Percentiles rank a stretch among this genome's conserved stretches.
phyloP scores from a whole-genome alignment of 92 coral and sea anemone species.

The Actinostola sp. region DNA sequence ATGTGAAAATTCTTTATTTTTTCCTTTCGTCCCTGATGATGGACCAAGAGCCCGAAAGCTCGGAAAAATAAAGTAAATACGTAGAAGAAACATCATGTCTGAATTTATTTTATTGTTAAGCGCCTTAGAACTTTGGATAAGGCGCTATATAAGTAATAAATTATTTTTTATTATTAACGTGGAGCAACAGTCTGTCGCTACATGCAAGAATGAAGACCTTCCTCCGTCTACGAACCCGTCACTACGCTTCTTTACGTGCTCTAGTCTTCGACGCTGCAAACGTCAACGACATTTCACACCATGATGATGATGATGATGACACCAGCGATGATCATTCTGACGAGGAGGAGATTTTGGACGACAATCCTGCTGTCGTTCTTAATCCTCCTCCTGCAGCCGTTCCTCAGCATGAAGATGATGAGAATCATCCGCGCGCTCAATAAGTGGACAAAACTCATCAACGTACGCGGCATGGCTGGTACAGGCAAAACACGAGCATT shows the following conservation, averaged over 20 bases:
- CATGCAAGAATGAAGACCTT: neutral
- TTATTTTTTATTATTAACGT: too few species aligned
- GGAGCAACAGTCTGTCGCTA: neutral
- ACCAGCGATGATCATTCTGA: neutral
- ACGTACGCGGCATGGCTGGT: constrained; percentile 16
- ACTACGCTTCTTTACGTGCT: neutral
- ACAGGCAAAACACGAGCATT: constrained; percentile 30
- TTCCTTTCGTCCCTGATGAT: too few species aligned
- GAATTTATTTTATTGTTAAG: too few species aligned
- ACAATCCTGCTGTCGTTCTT: too few species aligned
- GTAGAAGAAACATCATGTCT: too few species aligned
- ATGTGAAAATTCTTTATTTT: too few species aligned
- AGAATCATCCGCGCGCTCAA: neutral
- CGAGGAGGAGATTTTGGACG: too few species aligned
- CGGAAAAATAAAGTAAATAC: too few species aligned
- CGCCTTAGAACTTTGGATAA: too few species aligned
- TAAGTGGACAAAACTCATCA: neutral
- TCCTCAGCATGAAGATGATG: neutral
- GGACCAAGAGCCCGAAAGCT: too few species aligned
- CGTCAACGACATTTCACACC: neutral
- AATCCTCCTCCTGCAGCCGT: too few species aligned
- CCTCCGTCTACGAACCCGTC: neutral
- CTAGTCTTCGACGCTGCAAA: neutral
- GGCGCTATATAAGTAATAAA: too few species aligned
- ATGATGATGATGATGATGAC: neutral